These are phyloP conservation scores for Rhaphigaster nebulosa DNA, from an alignment of 2,888 invertebrate genomes.

Conservation along the genomic window DNA sequence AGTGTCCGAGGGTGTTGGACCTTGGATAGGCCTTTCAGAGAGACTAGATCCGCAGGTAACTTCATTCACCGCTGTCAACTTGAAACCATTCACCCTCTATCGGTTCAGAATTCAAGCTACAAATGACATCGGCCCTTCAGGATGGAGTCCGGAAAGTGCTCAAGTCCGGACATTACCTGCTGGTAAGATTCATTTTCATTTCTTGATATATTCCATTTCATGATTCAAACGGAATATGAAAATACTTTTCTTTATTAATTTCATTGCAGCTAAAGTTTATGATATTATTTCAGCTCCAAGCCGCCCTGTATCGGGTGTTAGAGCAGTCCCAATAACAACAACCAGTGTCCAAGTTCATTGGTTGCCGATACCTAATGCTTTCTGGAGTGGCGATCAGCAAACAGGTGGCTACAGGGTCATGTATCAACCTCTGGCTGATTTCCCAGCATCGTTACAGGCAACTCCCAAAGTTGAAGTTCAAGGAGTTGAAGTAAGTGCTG, in stretches of 20 bases:
- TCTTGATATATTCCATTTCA: not conserved
- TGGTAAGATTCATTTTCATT: conserved; percentile 70
- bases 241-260: not conserved
- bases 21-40: conserved; percentile 88
- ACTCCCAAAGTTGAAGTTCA: conserved; percentile 87
- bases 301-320: conserved; percentile 82
- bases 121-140: conserved; percentile 95
- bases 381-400: conserved; percentile 90
- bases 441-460: conserved; percentile 86
- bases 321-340: conserved; percentile 94
- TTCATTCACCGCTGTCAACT: conserved; percentile 86
- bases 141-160: conserved; percentile 90
- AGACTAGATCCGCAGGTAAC: conserved; percentile 89
- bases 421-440: conserved; percentile 91
- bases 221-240: not conserved
- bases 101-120: conserved; percentile 94
- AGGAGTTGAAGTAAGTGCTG: conserved; percentile 77
- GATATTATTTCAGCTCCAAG: conserved; percentile 79
- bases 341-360: conserved; percentile 95
- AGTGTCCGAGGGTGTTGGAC: conserved; percentile 86
- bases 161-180: conserved; percentile 90
- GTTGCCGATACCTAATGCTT: conserved; percentile 81
- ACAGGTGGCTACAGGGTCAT: conserved; percentile 91
- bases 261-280: not conserved
- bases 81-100: conserved; percentile 91